phyloP scores from a whole-genome alignment of 2,888 invertebrate species.

The Agapetus fuscipes region DNA sequence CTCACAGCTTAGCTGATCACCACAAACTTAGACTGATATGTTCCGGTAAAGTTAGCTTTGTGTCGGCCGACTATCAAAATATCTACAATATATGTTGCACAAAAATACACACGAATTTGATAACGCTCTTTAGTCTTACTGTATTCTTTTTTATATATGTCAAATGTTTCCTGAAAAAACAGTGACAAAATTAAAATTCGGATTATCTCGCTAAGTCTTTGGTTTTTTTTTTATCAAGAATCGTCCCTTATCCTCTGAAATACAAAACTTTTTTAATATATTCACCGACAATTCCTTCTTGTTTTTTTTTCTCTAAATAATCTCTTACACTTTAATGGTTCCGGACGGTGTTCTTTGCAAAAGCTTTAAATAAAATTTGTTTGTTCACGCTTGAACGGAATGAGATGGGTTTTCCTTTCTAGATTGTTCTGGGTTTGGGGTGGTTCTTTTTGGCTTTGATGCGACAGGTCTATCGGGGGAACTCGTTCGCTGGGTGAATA shows the following conservation, averaged over 20 bases:
- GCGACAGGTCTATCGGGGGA: too few species aligned
- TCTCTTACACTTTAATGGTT: conserved; percentile 8
- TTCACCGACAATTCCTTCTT: too few species aligned
- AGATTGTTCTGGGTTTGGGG: too few species aligned
- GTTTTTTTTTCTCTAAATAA: background rate
- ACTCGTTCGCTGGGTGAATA: too few species aligned
- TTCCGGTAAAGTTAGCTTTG: conserved; percentile 3
- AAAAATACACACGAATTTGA: conserved; percentile 17
- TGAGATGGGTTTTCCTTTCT: too few species aligned
- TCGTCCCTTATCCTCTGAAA: too few species aligned
- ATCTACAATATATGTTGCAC: conserved; percentile 13
- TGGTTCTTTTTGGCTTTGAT: too few species aligned
- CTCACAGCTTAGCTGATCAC: background rate
- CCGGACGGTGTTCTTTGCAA: conserved; percentile 18
- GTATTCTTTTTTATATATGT: background rate
- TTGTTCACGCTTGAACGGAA: too few species aligned
- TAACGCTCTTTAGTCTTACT: conserved; percentile 3
- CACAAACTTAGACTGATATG: conserved; percentile 6
- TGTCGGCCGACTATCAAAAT: background rate
- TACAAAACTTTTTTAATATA: too few species aligned
- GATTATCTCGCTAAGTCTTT: conserved; percentile 14
- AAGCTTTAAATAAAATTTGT: background rate
- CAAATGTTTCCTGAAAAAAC: conserved; percentile 6
- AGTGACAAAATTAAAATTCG: conserved; percentile 13
- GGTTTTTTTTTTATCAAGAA: conserved; percentile 10